Base-by-base conservation (phyloP, 2,888 invertebrate genomes). In the Lithosia quadra region DNA sequence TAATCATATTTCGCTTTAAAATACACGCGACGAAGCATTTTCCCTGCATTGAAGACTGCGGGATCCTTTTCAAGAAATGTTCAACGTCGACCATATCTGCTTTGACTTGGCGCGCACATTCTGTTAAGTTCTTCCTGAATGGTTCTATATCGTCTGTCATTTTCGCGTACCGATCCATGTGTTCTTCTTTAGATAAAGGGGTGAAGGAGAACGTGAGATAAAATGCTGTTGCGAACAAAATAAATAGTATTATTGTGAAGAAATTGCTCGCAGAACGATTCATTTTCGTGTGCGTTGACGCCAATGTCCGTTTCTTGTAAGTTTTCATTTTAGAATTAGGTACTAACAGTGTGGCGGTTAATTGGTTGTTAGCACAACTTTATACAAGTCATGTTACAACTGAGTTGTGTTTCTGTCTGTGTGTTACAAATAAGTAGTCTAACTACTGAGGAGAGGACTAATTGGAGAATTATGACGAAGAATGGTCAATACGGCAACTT, bases 1-100 rank as follows among this genome's bases (percentile, higher is more conserved):
- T 94, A 4, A 94, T 90, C 0, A 84, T 75, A 69, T 92, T 94
- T 1, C 93, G 83, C 74, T 91, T 94, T 1, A 94, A 72, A 43
- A 94, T 93, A 68, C 94, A 94, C 0, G 94, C 94, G 1, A 94
- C 95, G 71, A 94, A 92, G 63, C 94, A 94, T 84, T 94, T 94
- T 0, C 94, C 94, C 73, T 92, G 86, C 77, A 87, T 74, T 0
- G 90, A 84, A 0, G 85, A 78, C 61, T 93, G 94, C 0, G 95
- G 94, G 53, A 93, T 84, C 62, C 92, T 82, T 75, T 94, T 93
- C 13, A 94, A 75, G 67, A 94, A 94, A 43, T 88, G 85, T 69
- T 94, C 94, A 0, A 94, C 89, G 57, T 94, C 94, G 0, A 77
- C 81, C 88, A 86, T 90, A 0, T 90, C 86, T 0, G 95, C 94